phyloP scores from a whole-genome alignment of 2,888 invertebrate genomes.

The Mamestra brassicae region DNA sequence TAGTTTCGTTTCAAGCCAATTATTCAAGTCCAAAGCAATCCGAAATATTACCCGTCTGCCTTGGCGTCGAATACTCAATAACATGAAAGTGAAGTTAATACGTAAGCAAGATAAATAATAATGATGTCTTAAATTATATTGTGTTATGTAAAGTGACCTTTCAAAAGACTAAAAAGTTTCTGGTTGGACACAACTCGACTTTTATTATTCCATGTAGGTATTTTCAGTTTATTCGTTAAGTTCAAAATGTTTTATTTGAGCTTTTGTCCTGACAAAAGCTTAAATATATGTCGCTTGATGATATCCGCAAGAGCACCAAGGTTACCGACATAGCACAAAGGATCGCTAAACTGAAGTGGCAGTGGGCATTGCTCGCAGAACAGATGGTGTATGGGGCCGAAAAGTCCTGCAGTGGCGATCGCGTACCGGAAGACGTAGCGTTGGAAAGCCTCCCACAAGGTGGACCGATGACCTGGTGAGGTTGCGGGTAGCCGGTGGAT shows the following conservation, averaged over 20 bases:
- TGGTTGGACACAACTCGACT: neutral
- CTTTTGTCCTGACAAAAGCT: no score
- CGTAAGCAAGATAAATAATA: neutral
- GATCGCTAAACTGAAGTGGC: no score
- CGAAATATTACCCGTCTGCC: slow-evolving; percentile 34
- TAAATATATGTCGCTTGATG: no score
- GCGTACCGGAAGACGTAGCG: no score
- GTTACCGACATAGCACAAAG: no score
- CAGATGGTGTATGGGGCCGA: no score
- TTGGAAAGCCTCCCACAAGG: no score
- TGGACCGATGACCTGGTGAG: no score
- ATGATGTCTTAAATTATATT: neutral
- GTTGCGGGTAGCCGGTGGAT: no score
- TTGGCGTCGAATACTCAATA: slow-evolving; percentile 13
- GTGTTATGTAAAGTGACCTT: neutral
- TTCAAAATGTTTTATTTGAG: neutral
- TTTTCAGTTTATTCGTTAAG: neutral
- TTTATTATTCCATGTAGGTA: neutral
- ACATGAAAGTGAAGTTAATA: slow-evolving; percentile 22
- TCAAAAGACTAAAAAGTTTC: neutral
- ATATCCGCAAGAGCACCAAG: no score
- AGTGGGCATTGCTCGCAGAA: no score
- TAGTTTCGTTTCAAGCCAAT: slow-evolving; percentile 44
- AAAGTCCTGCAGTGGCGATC: no score
- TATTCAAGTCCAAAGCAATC: slow-evolving; percentile 41